Conservation (phyloP, 2,888 invertebrate genomes). For the Chaitophorus viminalis region DNA sequence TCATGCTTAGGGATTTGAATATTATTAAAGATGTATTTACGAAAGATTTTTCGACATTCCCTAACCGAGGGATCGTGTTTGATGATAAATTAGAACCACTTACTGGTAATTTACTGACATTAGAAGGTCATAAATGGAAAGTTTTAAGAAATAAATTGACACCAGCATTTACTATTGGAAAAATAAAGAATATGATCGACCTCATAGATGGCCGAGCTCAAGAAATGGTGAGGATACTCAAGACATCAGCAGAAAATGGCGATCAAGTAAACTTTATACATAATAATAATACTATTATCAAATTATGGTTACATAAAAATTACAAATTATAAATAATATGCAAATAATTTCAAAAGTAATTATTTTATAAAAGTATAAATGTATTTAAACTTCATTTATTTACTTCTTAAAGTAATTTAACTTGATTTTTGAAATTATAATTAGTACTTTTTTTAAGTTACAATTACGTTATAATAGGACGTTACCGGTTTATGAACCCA, state of each 20-base stretch:
- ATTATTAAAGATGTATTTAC: slow-evolving; percentile 69
- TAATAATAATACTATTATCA: neutral
- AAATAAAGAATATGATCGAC: slow-evolving; percentile 71
- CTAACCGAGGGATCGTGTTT: slow-evolving; percentile 68
- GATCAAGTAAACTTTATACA: slow-evolving; percentile 9
- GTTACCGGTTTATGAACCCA: too few relatives aligned
- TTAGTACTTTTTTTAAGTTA: too few relatives aligned
- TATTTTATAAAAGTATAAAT: too few relatives aligned
- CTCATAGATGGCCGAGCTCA: slow-evolving; percentile 68
- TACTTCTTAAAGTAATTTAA: too few relatives aligned
- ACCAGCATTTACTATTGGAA: slow-evolving; percentile 71
- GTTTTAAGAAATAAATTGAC: slow-evolving; percentile 70
- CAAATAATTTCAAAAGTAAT: neutral
- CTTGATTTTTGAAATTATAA: neutral
- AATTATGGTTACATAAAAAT: neutral
- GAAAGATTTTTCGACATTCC: slow-evolving; percentile 69
- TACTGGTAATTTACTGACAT: slow-evolving; percentile 67
- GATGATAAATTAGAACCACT: slow-evolving; percentile 67
- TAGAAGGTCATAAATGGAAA: slow-evolving; percentile 71
- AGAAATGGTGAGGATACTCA: slow-evolving; percentile 65
- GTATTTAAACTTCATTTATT: neutral
- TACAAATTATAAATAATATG: neutral
- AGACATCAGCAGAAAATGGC: slow-evolving; percentile 14
- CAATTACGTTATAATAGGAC: too few relatives aligned
- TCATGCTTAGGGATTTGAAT: slow-evolving; percentile 69